Evolutionary conservation across 2,888 invertebrate species (phyloP).

Genomic region (Acrobasis suavella): DNA sequence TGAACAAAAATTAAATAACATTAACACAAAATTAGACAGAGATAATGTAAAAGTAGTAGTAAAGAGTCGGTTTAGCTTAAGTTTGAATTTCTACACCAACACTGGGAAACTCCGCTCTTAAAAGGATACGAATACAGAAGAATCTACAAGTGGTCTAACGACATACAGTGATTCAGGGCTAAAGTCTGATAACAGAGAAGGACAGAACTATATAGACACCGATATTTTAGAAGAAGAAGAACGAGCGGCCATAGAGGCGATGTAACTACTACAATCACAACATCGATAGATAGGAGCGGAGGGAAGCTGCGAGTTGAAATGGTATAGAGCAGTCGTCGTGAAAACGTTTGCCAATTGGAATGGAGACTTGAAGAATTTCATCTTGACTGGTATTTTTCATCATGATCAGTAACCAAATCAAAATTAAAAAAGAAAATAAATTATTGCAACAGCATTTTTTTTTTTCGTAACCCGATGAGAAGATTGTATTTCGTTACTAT

Average conservation of each 20-base stretch:
- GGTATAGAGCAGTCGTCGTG: conserved; percentile 62
- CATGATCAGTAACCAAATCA: no score
- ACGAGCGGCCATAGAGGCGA: conserved; percentile 71
- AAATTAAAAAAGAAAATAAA: no score
- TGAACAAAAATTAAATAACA: conserved; percentile 25
- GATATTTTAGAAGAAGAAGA: conserved; percentile 70
- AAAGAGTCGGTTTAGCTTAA: conserved; percentile 58
- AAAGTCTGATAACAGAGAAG: conserved; percentile 72
- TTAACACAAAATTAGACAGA: conserved; percentile 21
- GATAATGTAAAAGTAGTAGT: not conserved
- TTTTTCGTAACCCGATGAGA: no score
- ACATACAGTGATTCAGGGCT: conserved; percentile 69
- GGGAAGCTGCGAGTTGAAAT: conserved; percentile 73
- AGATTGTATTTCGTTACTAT: no score
- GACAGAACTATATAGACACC: conserved; percentile 70
- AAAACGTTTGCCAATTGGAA: conserved; percentile 25
- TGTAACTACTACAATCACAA: conserved; percentile 81
- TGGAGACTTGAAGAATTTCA: not conserved
- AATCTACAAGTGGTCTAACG: conserved; percentile 79
- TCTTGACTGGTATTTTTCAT: not conserved
- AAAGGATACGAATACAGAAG: conserved; percentile 73
- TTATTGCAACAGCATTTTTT: no score
- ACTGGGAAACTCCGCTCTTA: conserved; percentile 72
- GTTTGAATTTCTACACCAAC: conserved; percentile 71
- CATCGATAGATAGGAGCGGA: conserved; percentile 77